These are phyloP conservation scores for Helicorthomorpha holstii DNA, from an alignment of 1,140 invertebrate genomes.

Conservation along the genomic window DNA sequence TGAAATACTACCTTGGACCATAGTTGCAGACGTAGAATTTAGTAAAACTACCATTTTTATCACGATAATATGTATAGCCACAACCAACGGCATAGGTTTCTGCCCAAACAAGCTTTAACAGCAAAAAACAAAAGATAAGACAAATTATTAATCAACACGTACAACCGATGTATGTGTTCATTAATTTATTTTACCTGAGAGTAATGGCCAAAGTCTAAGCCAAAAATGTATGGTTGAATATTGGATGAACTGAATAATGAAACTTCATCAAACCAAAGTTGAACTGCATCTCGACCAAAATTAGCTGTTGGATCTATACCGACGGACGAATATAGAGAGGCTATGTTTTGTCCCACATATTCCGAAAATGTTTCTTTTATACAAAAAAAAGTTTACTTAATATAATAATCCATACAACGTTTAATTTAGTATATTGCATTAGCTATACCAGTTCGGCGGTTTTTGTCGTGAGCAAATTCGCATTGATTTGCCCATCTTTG, in stretches of 20 bases:
- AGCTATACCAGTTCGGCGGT: background rate
- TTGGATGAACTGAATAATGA: slow-evolving; percentile 1
- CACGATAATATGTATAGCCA: slow-evolving; percentile 5
- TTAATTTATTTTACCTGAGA: slow-evolving; percentile 3
- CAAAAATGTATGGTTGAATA: slow-evolving; percentile 3
- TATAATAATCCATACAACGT: background rate
- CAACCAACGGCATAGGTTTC: slow-evolving; percentile 5
- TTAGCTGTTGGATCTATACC: background rate
- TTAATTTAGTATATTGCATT: background rate
- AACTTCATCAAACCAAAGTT: slow-evolving; percentile 5
- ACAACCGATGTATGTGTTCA: background rate
- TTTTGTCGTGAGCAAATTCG: slow-evolving; percentile 21
- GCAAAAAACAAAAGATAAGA: background rate
- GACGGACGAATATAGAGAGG: background rate
- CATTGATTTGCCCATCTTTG: slow-evolving; percentile 28
- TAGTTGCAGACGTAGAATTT: slow-evolving; percentile 9
- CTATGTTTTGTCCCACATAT: slow-evolving; percentile 3
- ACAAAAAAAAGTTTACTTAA: background rate
- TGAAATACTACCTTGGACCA: slow-evolving; percentile 4
- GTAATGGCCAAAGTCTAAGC: slow-evolving; percentile 3
- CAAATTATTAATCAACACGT: too few species aligned
- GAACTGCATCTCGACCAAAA: background rate
- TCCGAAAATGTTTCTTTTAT: background rate
- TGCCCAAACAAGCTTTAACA: slow-evolving; percentile 4
- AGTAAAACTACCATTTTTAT: background rate